Evolutionary conservation across 2,797 vertebrate genomes (phyloP), one percentile per base, ranked within the genome.

Genomic region (Staurois parvus): DNA sequence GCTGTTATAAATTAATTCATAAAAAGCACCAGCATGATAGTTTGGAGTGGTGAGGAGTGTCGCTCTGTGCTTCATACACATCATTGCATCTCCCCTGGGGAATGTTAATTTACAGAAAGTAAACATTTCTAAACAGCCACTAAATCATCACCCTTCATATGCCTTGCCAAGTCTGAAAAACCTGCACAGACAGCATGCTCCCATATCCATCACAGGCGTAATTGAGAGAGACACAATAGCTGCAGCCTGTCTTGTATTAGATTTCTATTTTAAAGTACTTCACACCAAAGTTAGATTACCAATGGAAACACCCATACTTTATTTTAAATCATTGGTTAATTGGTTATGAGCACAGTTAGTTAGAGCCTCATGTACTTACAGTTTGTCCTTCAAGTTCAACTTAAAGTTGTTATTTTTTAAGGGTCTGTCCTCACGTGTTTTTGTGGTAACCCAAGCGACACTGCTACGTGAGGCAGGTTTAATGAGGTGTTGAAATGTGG

Each of bases 111-210:
- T 83, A 87, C 69, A 78, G 69, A 83, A 75, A 73, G 85, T 79
- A 87, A 83, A 87, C 80, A 87, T 83, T 83, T 83, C 75, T 78
- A 87, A 87, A 83, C 85, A 87, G 80, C 76, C 42, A 79, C 80
- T 87, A 78, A 83, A 87, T 87, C 85, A 87, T 83, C 69, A 67
- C 59, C 64, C 80, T 48, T 82, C 74, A 72, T 62, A 28, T 48
- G 73, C 74, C 21, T 48, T 66, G 66, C 83, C 83, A 84, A 78
- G 75, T 62, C 29, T 78, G 69, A 66, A 62, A 67, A 79, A 85
- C 84, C 84, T 79, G 76, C 84, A 64, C 2, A 78, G 85, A 19
- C 85, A 86, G 75, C 69, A 30, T 29, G 30, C 75, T 66, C 68
- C 19, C 12, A 29, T 52, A 79, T 79, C 75, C 83, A 79, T 84